A percentile compares a stretch with the other conserved stretches of the same genome.
phyloP scores from a whole-genome alignment of 2,888 invertebrate species.

The Lordiphosa andalusiaca region DNA sequence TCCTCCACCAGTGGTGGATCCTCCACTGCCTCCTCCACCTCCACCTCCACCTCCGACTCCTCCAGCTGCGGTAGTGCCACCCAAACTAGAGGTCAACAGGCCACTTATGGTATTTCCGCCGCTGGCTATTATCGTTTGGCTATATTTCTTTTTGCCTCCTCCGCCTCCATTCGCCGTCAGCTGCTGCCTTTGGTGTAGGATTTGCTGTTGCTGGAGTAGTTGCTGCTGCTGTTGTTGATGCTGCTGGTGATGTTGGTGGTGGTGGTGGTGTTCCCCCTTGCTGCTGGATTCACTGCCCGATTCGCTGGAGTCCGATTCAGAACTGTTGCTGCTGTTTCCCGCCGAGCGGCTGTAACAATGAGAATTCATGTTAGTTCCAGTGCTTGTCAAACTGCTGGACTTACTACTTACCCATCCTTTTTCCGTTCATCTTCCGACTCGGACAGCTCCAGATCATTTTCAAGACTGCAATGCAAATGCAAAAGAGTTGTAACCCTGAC shows the following conservation, averaged over 20 bases:
- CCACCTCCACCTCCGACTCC: constrained; percentile 1
- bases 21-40: constrained; percentile 6
- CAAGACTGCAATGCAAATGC: constrained; percentile 72
- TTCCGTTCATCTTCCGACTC: constrained; percentile 89
- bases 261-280: constrained; percentile 67
- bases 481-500: neutral
- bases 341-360: constrained; percentile 63
- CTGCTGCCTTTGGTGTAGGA: constrained; percentile 19
- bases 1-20: constrained; percentile 7
- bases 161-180: constrained; percentile 42
- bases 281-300: constrained; percentile 78
- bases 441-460: constrained; percentile 87
- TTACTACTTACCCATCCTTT: constrained; percentile 76
- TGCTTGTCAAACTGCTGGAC: constrained; percentile 2
- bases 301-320: constrained; percentile 79
- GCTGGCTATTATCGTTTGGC: constrained; percentile 65
- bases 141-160: constrained; percentile 54
- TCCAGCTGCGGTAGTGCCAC: constrained; percentile 19
- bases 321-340: constrained; percentile 82
- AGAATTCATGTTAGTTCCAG: neutral
- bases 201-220: constrained; percentile 24
- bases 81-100: constrained; percentile 50
- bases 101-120: constrained; percentile 69
- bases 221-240: constrained; percentile 28
- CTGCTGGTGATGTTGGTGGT: constrained; percentile 40